Evolutionary conservation across 1,140 invertebrate genomes (phyloP), one percentile per base, ranked within the genome.

Genomic region (Bombus waltoni): DNA sequence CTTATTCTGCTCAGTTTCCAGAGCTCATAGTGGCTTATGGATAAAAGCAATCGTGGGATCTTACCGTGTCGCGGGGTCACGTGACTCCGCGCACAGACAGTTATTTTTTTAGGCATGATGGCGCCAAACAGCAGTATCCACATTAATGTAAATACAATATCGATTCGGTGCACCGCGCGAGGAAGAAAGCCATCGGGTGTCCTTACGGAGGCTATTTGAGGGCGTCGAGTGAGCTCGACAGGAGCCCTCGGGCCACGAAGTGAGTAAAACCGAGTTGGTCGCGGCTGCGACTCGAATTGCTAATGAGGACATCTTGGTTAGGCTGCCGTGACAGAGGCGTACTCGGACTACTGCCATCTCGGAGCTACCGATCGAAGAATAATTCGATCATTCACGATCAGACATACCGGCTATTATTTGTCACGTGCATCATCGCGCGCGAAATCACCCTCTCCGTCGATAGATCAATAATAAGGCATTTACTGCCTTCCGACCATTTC

Each of bases 261-360:
- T 94, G 92, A 95, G 94, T 93, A 92, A 89, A 81, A 81, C 4
- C 86, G 88, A 90, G 90, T 87, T 85, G 82, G 92, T 90, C 90
- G 89, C 91, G 90, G 88, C 76, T 88, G 89, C 89, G 89, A 91
- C 91, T 92, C 93, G 94, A 95, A 95, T 95, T 92, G 93, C 91
- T 95, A 95, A 95, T 95, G 95, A 95, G 95, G 95, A 96, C 95
- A 96, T 96, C 95, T 96, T 96, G 95, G 95, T 96, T 95, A 95
- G 93, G 92, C 93, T 94, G 92, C 92, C 94, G 93, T 89, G 88
- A 92, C 91, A 92, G 89, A 89, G 88, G 84, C 85, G 83, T 87
- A 91, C 91, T 88, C 89, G 84, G 84, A 80, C 76, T 85, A 85
- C 83, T 85, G 83, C 76, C 83, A 85, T 85, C 83, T 80, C 83